Evolutionary conservation across 2,113 vertebrate species (phyloP).

Genomic region (Manacus vitellinus): DNA sequence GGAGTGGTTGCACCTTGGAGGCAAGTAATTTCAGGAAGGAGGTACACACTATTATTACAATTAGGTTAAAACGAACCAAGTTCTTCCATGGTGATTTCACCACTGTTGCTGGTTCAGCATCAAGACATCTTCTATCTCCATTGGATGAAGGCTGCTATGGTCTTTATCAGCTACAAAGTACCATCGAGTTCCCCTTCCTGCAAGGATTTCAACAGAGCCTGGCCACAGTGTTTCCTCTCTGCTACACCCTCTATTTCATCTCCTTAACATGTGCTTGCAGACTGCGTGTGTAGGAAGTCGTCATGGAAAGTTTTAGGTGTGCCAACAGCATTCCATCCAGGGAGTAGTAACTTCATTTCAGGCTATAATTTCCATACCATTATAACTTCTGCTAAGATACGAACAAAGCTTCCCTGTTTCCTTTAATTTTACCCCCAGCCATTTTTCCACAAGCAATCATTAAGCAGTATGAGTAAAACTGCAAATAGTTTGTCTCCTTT

Average conservation of each 20-base stretch:
- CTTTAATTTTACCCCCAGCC: background rate
- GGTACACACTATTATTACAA: background rate
- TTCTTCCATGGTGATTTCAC: rapidly evolving
- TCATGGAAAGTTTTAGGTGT: rapidly evolving
- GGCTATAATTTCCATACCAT: background rate
- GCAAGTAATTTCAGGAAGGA: background rate
- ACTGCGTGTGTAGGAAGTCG: background rate
- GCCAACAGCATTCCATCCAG: background rate
- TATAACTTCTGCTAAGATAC: background rate
- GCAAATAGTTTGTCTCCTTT: background rate
- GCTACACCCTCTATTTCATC: background rate
- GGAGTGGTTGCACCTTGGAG: background rate
- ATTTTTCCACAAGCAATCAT: background rate
- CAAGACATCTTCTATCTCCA: background rate
- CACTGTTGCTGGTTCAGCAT: background rate
- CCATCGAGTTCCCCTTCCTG: background rate
- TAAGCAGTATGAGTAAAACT: background rate
- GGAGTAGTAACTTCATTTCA: background rate
- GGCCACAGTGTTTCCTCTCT: background rate
- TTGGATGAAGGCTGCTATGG: background rate
- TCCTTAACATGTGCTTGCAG: background rate
- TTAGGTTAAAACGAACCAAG: background rate
- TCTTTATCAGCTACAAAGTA: background rate
- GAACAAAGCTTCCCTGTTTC: background rate
- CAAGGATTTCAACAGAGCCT: background rate